Percentiles rank a stretch among this genome's conserved stretches.
phyloP scores from a whole-genome alignment of 2,888 invertebrate genomes.

The Malthinus flaveolus region DNA sequence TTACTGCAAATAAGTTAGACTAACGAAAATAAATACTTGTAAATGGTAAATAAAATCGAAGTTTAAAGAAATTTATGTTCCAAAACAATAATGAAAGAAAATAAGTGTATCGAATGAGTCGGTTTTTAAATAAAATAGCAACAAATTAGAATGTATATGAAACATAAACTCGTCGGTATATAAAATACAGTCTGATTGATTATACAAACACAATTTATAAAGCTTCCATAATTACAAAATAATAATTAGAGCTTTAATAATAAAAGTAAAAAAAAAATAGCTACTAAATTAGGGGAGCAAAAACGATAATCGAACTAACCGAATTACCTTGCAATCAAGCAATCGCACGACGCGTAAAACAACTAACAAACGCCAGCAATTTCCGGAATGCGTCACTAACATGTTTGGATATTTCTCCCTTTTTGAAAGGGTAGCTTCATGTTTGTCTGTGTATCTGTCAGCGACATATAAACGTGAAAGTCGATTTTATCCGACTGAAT shows the following conservation, averaged over 20 bases:
- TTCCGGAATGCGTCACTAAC: conserved; percentile 23
- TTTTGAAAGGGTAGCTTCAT: conserved; percentile 13
- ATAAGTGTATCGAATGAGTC: too few relatives aligned
- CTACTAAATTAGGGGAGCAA: conserved; percentile 4
- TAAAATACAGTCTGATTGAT: too few relatives aligned
- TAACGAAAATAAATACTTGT: too few relatives aligned
- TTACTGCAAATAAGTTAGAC: too few relatives aligned
- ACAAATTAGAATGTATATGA: too few relatives aligned
- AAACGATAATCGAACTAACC: conserved; percentile 24
- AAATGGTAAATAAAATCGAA: too few relatives aligned
- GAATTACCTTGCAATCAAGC: conserved; percentile 28
- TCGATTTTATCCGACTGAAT: conserved; percentile 20
- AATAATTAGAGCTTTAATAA: background rate
- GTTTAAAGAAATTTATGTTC: too few relatives aligned
- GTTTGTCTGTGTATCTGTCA: conserved; percentile 17
- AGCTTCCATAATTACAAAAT: too few relatives aligned
- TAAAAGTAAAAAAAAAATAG: conserved; percentile 13
- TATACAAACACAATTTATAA: too few relatives aligned
- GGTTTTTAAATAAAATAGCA: too few relatives aligned
- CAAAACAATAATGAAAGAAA: too few relatives aligned
- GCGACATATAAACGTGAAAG: conserved; percentile 16
- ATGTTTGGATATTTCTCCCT: conserved; percentile 16
- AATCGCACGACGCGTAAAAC: conserved; percentile 25
- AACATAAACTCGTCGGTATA: too few relatives aligned
- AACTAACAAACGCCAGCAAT: conserved; percentile 27